Base-by-base conservation (phyloP, 2,888 invertebrate genomes). In the Tiliacea aurago region DNA sequence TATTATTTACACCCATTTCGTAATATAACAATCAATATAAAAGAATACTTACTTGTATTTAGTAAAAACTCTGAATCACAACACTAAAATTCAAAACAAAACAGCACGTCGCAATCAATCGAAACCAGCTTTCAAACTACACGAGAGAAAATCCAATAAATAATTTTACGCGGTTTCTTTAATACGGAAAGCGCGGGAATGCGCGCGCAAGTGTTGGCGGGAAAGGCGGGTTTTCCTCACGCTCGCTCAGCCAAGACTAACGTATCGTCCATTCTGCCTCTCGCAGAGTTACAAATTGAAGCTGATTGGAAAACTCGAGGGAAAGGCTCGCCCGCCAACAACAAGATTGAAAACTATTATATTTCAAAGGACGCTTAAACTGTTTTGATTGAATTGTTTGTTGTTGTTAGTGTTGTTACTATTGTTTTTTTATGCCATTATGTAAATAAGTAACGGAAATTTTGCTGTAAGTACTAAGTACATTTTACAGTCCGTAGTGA, bases 181-280 rank as follows among this genome's bases (percentile, higher is more conserved):
- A 68, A 59, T 28, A 56, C 66, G 62, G 61, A 76, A 85, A 79
- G 56, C 76, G 84, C 84, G 81, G 78, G 80, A 87, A 76, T 70
- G 65, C 78, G 78, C 78, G 80, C 67, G 79, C 75, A 69, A 41
- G 45, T 13, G 37, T 58, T 69, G 66, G 53, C 86, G 49, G 56
- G 70, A 51, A 56, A 23, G 56, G 28, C 74, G 82, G 78, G 86
- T 72, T 80, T 49, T 66, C 78, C 65, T 61, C 74, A 61, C 84
- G 84, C 76, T 67, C 76, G 83, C 84, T 80, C 80, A 83, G 78
- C 75, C 77, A 85, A 83, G 83, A 90, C 90, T 90, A 80, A 70
- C 75, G 84, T 45, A 83, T 53, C 81, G 77, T 61, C 56, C 72
- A 73, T 86, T 81, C 81, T 73, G 80, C 75, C 74, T 77, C 65